Percentiles rank a stretch among this genome's conserved stretches.
Conservation (phyloP, 2,888 invertebrate genomes). For the Andrena bicolor region DNA sequence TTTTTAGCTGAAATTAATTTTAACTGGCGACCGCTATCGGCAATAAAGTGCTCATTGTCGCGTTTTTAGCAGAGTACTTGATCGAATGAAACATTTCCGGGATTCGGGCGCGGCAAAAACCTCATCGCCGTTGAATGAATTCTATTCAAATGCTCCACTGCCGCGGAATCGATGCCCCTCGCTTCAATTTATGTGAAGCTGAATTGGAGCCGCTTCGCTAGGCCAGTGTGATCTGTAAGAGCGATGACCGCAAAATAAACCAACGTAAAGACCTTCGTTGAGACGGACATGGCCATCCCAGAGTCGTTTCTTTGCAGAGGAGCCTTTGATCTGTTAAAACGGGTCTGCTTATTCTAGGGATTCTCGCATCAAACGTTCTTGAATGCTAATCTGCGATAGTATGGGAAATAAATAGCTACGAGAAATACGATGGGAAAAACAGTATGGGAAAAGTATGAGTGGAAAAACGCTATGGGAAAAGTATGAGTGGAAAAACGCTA, state of each 20-base stretch:
- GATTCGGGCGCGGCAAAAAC: background rate
- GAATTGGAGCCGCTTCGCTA: background rate
- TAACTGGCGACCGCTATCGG: background rate
- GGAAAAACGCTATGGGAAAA: no score
- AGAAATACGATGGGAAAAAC: no score
- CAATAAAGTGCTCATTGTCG: background rate
- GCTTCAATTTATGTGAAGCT: background rate
- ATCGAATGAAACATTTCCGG: background rate
- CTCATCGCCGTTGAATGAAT: background rate
- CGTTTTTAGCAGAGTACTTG: background rate
- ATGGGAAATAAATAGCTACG: no score
- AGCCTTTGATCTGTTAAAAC: background rate
- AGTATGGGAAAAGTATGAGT: no score
- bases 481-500: no score
- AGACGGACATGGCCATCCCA: background rate
- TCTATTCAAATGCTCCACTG: conserved; percentile 20
- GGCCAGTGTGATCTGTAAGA: background rate
- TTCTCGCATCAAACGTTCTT: background rate
- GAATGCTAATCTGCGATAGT: no score
- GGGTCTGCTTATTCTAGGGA: background rate
- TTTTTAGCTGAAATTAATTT: background rate
- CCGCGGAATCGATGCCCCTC: background rate
- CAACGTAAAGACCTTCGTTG: background rate
- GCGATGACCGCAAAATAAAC: conserved; percentile 11
- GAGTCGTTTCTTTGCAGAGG: background rate